Evolutionary conservation across 2,888 invertebrate species (phyloP), one percentile per base, ranked within the genome.

Genomic region (Shargacucullia verbasci): DNA sequence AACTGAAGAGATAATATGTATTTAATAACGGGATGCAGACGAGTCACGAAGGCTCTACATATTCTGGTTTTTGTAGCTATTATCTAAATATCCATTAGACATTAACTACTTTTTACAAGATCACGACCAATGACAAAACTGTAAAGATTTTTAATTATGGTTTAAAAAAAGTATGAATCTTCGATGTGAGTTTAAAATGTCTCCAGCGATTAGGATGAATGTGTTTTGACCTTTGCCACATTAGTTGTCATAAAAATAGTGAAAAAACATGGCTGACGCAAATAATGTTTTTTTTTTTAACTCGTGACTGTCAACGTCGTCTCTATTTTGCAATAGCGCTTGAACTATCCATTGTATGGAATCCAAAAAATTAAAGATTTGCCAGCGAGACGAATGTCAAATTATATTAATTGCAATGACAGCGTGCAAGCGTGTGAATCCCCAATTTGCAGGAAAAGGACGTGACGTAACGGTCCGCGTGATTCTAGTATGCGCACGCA

Each of bases 361-460:
- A 60, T 49, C 34, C 39, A 64, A 68, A 55, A 67, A 70, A 72
- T 48, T 66, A 45, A 66, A 72, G 43, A 71, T 75, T 68, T 44
- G 61, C 59, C 44, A 73, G 67, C 76, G 74, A 62, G 67, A 61
- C 74, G 76, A 74, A 74, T 74, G 57, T 38, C 55, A 73, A 67
- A 76, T 74, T 76, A 76, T 70, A 74, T 58, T 76, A 74, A 74
- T 74, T 74, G 70, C 73, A 76, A 61, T 70, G 74, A 74, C 74
- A 74, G 59, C 59, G 44, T 61, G 53, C 55, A 69, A 55, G 59
- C 73, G 73, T 74, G 73, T 73, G 74, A 74, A 74, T 61, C 57
- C 63, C 49, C 59, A 61, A 67, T 73, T 76, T 56, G 73, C 37
- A 27, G 50, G 67, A 55, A 72, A 67, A 74, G 61, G 76, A 70